Evolutionary conservation across 2,113 vertebrate genomes (phyloP).

Genomic region (human (Homo sapiens)): GRCh38 chr4:6852001-6852500

Average conservation of each 20-base stretch:
- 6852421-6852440: not conserved
- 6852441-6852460: not conserved
- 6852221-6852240: not conserved
- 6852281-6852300: not conserved
- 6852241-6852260: not conserved
- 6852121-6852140: not conserved
- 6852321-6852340: not conserved
- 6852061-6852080: not conserved
- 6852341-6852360: not conserved
- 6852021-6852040: not conserved
- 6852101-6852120: no score
- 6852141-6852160: not conserved
- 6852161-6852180: not conserved
- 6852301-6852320: not conserved
- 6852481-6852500: not conserved
- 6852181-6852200: not conserved
- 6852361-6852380: not conserved
- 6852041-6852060: not conserved
- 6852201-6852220: no score
- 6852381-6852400: not conserved
- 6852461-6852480: not conserved
- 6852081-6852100: no score
- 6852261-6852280: not conserved
- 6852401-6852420: not conserved
- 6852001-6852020: not conserved